Base-by-base conservation (phyloP, 2,797 vertebrate genomes). In the Crax fasciolata region DNA sequence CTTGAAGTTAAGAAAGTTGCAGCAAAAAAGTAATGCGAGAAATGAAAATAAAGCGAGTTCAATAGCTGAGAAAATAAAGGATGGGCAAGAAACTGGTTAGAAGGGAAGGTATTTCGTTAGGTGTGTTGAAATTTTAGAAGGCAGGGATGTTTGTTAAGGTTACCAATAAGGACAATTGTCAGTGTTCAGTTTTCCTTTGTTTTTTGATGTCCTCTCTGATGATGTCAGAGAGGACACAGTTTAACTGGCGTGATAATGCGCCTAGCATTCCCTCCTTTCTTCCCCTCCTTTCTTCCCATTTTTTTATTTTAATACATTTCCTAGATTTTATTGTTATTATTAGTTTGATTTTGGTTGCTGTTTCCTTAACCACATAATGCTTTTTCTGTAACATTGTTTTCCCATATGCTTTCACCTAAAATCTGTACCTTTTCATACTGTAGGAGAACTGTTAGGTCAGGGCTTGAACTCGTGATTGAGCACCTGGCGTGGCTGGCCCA, bases 161-260 rank as follows among this genome's bases (percentile, higher is more conserved):
- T 75, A 38, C 4, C 30, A 19, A 54, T 90, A 75, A 48, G 18
- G 12, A 59, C 48, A 13, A 7, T 23, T 74, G 11, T 46, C 38
- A 61, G 49, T 41, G 7, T 20, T 87, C 15, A 2, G 30, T 68
- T 72, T 49, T 58, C 1, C 1, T 28, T 65, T 54, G 3, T 48
- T n/a, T 55, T 35, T 35, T 35, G 35, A 35, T 35, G 35, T 8
- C 9, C 16, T 70, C 9, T 79, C 82, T 79, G 59, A 54, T 51
- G 0, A 51, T 68, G 13, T 58, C 46, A 78, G 88, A 80, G 39
- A 82, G 39, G 13, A 54, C 63, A 68, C 0, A 15, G 17, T 81
- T 65, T 30, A 0, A 62, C 11, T 76, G 8, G 13, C 39, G 62
- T 24, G 67, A 43, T 3, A 66, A 7, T 12, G 15, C 0, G 0